These are phyloP conservation scores for Heterodera schachtii DNA, from an alignment of 1,140 invertebrate genomes.

Conservation along the genomic window DNA sequence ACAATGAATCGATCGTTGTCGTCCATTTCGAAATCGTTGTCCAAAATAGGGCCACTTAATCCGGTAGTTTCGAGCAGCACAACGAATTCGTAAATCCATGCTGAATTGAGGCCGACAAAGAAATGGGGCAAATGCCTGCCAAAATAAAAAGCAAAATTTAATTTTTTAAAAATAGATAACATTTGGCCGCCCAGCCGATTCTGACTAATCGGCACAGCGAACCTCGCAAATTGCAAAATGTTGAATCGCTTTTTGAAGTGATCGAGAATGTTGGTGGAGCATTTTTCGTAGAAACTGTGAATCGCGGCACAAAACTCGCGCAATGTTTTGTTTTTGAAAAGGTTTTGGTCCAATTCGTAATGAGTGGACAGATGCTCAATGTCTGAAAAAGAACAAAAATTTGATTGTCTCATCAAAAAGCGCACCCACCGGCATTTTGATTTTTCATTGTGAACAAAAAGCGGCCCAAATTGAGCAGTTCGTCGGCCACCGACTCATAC, in stretches of 20 bases:
- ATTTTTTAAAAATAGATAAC: background rate
- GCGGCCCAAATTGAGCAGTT: conserved; percentile 35
- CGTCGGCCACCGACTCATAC: conserved; percentile 20
- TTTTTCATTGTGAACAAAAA: conserved; percentile 40
- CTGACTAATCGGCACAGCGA: conserved; percentile 19
- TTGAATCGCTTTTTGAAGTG: conserved; percentile 35
- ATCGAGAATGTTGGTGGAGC: conserved; percentile 33
- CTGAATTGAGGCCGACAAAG: conserved; percentile 38
- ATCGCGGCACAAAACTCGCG: conserved; percentile 25
- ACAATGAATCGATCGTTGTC: conserved; percentile 14
- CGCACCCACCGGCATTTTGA: conserved; percentile 33
- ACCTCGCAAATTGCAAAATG: conserved; percentile 38
- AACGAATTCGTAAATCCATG: conserved; percentile 41
- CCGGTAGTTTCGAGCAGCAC: conserved; percentile 22
- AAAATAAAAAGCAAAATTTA: conserved; percentile 10
- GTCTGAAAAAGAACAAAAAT: conserved; percentile 25
- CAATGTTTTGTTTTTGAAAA: conserved; percentile 29
- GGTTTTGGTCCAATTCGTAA: conserved; percentile 15
- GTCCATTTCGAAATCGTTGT: conserved; percentile 21
- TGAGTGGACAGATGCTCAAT: conserved; percentile 23
- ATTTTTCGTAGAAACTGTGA: conserved; percentile 16
- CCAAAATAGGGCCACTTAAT: background rate
- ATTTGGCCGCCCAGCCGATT: background rate
- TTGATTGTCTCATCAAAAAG: background rate
- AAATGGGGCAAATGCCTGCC: conserved; percentile 38